Percentiles rank a stretch among this genome's conserved stretches.
Evolutionary conservation across 2,797 vertebrate genomes (phyloP).

Genomic region (Pseudomugil gertrudae): DNA sequence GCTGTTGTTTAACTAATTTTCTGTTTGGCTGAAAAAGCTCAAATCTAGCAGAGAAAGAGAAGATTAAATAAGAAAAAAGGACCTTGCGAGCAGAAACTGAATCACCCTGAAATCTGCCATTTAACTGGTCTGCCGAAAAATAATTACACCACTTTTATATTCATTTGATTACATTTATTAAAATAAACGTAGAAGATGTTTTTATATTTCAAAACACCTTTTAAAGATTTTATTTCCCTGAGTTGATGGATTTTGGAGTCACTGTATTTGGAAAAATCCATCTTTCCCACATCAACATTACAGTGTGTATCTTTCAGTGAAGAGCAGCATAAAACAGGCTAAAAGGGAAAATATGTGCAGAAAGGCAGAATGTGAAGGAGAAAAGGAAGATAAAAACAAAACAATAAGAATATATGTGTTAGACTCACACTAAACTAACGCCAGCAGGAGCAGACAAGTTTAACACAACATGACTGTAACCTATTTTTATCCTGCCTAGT

Average conservation of each 20-base stretch:
- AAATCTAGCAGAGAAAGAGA: neutral
- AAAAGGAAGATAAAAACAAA: neutral
- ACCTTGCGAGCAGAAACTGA: neutral
- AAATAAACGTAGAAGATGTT: too few relatives aligned
- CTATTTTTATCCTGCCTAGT: conserved; percentile 17
- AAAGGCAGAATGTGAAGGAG: neutral
- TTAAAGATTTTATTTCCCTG: too few relatives aligned
- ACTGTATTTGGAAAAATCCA: too few relatives aligned
- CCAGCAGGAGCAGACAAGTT: neutral
- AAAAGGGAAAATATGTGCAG: neutral
- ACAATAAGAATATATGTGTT: neutral
- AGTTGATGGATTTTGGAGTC: too few relatives aligned
- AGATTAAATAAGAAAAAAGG: neutral
- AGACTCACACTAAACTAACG: neutral
- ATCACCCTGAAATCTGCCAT: neutral
- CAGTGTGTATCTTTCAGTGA: neutral
- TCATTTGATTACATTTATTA: too few relatives aligned
- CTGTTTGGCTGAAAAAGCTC: neutral
- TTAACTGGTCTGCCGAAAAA: neutral
- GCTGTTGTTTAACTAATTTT: neutral
- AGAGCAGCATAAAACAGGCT: neutral
- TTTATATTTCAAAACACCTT: too few relatives aligned
- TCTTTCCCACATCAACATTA: too few relatives aligned
- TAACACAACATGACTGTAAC: neutral
- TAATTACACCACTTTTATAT: neutral